These are phyloP conservation scores for Drosophila saltans DNA, from an alignment of 1,140 invertebrate genomes.

Conservation along the genomic window DNA sequence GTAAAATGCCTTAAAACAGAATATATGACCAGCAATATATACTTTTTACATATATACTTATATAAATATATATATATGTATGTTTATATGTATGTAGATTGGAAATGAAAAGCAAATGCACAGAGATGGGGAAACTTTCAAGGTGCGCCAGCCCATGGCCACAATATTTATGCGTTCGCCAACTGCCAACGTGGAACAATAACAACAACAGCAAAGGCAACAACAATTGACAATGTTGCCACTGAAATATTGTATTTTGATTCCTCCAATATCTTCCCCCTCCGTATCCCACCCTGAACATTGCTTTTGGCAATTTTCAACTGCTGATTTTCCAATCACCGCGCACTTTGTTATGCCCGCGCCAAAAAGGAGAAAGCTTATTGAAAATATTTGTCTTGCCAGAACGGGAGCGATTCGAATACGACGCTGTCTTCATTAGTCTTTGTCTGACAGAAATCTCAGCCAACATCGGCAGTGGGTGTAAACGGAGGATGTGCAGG, in stretches of 20 bases:
- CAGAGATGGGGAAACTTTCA: constrained; percentile 40
- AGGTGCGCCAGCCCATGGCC: constrained; percentile 61
- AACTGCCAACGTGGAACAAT: constrained; percentile 49
- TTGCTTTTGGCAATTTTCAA: constrained; percentile 67
- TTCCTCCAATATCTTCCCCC: background rate
- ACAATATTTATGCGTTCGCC: constrained; percentile 74
- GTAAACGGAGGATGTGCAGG: constrained; percentile 15
- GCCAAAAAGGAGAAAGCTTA: constrained; percentile 51
- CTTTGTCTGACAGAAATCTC: constrained; percentile 55
- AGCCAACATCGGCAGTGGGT: background rate
- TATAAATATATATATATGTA: background rate
- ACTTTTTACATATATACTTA: too few relatives aligned
- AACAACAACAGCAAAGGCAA: constrained; percentile 22
- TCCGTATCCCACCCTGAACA: background rate
- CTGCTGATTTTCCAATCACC: constrained; percentile 81
- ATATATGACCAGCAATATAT: constrained; percentile 71
- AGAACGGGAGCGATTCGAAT: constrained; percentile 46
- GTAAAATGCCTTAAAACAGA: constrained; percentile 75
- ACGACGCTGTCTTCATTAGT: constrained; percentile 72
- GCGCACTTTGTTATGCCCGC: constrained; percentile 69
- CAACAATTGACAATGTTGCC: constrained; percentile 62
- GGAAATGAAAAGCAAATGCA: constrained; percentile 16
- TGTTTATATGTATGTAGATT: background rate
- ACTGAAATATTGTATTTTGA: constrained; percentile 65
- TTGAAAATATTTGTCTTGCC: constrained; percentile 80